Percentiles rank a stretch among this genome's conserved stretches.
phyloP scores from a whole-genome alignment of 1,140 invertebrate genomes.

The Magallana gigas region DNA sequence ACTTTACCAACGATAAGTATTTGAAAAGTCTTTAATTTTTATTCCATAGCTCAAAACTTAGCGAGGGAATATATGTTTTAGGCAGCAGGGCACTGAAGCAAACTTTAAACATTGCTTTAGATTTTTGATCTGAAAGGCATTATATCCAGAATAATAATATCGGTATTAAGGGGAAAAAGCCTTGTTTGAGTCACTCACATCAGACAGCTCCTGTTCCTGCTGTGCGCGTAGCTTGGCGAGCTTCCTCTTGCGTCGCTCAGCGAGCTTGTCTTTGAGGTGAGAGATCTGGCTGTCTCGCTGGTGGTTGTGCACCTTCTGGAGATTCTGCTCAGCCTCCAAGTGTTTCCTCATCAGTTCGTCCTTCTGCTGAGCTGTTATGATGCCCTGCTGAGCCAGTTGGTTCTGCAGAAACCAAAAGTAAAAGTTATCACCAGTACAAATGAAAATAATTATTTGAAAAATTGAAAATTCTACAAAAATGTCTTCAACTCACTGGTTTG shows the following conservation, averaged over 20 bases:
- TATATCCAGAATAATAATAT: too few relatives aligned
- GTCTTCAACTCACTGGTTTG: too few relatives aligned
- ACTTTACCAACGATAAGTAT: too few relatives aligned
- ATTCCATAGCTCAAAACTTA: too few relatives aligned
- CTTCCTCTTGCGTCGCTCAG: conserved; percentile 60
- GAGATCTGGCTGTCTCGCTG: conserved; percentile 65
- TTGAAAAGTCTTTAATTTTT: too few relatives aligned
- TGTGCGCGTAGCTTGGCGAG: conserved; percentile 66
- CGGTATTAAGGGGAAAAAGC: neutral
- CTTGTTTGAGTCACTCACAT: conserved; percentile 58
- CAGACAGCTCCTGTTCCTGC: conserved; percentile 72
- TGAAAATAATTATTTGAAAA: too few relatives aligned
- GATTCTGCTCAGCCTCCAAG: conserved; percentile 60
- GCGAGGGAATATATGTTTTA: too few relatives aligned
- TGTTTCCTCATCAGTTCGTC: conserved; percentile 68
- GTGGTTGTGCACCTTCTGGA: conserved; percentile 60
- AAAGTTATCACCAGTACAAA: too few relatives aligned
- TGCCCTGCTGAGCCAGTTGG: conserved; percentile 65
- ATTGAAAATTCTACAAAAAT: too few relatives aligned
- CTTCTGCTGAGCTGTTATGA: conserved; percentile 64
- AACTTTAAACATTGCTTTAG: too few relatives aligned
- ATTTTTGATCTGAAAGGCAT: too few relatives aligned
- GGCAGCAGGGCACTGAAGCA: too few relatives aligned
- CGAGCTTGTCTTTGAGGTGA: conserved; percentile 64
- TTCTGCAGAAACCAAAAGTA: conserved; percentile 58